Evolutionary conservation across 2,888 invertebrate species (phyloP).

Genomic region (Clunio marinus): DNA sequence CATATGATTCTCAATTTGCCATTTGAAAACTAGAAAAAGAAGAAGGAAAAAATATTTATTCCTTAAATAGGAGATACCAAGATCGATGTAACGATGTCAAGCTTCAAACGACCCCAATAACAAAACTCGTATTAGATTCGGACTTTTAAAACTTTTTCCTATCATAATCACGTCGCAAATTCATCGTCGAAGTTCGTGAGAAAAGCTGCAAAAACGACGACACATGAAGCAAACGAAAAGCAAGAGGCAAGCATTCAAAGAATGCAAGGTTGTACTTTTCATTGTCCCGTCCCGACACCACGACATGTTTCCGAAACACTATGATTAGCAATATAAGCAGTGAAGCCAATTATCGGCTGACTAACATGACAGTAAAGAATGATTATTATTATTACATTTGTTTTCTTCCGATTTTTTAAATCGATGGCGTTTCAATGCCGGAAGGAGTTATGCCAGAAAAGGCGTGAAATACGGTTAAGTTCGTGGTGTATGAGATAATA

Average conservation of each 20-base stretch:
- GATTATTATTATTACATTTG: too few relatives aligned
- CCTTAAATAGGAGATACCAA: background rate
- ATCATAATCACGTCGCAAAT: slow-evolving; percentile 3
- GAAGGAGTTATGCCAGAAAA: background rate
- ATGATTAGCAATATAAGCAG: background rate
- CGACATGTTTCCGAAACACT: background rate
- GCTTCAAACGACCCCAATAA: background rate
- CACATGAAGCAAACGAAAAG: background rate
- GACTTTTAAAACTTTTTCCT: too few relatives aligned
- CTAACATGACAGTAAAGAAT: background rate
- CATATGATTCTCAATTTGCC: too few relatives aligned
- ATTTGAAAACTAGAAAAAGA: too few relatives aligned
- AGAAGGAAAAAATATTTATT: background rate
- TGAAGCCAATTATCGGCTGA: background rate
- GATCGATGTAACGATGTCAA: background rate
- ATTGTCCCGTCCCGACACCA: too few relatives aligned
- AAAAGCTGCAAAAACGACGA: background rate
- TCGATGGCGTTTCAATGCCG: background rate
- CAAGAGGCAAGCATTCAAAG: background rate
- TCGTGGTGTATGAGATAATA: slow-evolving; percentile 1
- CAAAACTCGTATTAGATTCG: too few relatives aligned
- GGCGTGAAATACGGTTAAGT: background rate
- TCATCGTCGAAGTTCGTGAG: background rate
- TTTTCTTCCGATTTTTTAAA: background rate
- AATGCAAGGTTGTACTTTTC: slow-evolving; percentile 10